A percentile compares a stretch with the other conserved stretches of the same genome.
Evolutionary conservation across 2,113 vertebrate species (phyloP).

Genomic region (Apaloderma vittatum): DNA sequence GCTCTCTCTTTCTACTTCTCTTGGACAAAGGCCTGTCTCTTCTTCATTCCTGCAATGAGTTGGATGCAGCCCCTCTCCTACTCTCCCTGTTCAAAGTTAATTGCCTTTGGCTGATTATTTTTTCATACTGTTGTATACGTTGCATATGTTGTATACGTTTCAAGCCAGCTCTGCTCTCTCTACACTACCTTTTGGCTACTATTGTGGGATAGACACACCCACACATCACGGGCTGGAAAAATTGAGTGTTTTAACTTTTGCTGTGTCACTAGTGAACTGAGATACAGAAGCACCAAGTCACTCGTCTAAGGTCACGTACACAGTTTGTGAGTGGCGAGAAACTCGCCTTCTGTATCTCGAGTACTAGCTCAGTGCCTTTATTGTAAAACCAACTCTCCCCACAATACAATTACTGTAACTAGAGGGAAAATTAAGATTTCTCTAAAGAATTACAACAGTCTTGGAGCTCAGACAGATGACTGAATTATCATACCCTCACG

Average conservation of each 20-base stretch:
- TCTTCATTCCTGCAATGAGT: slow-evolving; percentile 23
- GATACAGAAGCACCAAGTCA: not conserved
- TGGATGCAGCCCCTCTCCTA: not conserved
- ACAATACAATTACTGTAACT: not conserved
- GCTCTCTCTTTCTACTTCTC: not conserved
- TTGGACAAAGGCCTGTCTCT: not conserved
- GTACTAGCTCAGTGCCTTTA: not conserved
- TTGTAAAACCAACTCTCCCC: not conserved
- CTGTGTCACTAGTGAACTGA: not conserved
- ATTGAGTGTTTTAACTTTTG: not conserved
- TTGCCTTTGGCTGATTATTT: slow-evolving; percentile 5
- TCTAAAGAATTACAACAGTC: not conserved
- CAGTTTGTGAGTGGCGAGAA: not conserved
- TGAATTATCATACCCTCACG: not conserved
- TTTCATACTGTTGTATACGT: not conserved
- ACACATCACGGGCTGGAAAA: not conserved
- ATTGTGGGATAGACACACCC: not conserved
- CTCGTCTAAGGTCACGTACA: not conserved
- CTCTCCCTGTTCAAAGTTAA: not conserved
- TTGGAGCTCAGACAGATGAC: not conserved
- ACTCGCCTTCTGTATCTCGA: not conserved
- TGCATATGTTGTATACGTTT: too few relatives aligned
- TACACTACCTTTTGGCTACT: not conserved
- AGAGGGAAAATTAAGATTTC: slow-evolving; percentile 10
- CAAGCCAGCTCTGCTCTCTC: not conserved